Percentiles rank a stretch among this genome's conserved stretches.
These are phyloP conservation scores for Poeciliopsis occidentalis DNA, from an alignment of 2,113 vertebrate species.

Conservation along the genomic window DNA sequence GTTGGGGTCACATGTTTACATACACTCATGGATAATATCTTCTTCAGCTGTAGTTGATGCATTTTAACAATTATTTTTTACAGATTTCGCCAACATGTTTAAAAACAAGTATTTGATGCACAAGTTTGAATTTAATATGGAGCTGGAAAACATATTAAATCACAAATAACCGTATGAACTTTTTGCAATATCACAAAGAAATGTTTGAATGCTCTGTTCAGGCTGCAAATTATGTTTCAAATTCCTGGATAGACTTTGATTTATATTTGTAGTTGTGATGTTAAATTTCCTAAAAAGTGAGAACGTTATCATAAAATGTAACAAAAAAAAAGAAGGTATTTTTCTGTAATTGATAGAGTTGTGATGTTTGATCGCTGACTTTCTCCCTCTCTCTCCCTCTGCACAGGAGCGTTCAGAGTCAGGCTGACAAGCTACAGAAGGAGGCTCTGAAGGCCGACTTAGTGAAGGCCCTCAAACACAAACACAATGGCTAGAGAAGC, in stretches of 20 bases:
- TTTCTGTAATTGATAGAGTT: background rate
- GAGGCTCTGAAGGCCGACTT: slow-evolving; percentile 94
- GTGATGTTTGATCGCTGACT: slow-evolving; percentile 13
- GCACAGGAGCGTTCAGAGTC: slow-evolving; percentile 92
- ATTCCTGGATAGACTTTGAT: background rate
- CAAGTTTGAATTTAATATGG: no score
- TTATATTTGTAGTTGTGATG: background rate
- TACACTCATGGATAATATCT: no score
- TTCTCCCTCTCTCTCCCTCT: background rate
- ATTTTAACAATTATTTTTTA: no score
- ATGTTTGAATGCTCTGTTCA: no score
- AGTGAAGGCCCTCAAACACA: slow-evolving; percentile 95
- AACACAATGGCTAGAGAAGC: slow-evolving; percentile 89
- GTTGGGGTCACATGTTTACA: no score
- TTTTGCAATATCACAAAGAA: no score
- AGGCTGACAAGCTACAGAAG: slow-evolving; percentile 95
- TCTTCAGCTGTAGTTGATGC: no score
- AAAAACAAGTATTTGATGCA: no score
- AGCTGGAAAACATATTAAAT: background rate
- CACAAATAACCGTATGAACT: no score
- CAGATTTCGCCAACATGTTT: no score
- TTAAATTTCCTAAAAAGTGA: background rate
- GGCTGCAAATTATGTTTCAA: background rate
- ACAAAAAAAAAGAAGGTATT: no score
- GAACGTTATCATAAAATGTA: background rate